Percentiles rank a stretch among this genome's conserved stretches.
Conservation (phyloP, 2,113 vertebrate genomes). For the Sciurus niger region DNA sequence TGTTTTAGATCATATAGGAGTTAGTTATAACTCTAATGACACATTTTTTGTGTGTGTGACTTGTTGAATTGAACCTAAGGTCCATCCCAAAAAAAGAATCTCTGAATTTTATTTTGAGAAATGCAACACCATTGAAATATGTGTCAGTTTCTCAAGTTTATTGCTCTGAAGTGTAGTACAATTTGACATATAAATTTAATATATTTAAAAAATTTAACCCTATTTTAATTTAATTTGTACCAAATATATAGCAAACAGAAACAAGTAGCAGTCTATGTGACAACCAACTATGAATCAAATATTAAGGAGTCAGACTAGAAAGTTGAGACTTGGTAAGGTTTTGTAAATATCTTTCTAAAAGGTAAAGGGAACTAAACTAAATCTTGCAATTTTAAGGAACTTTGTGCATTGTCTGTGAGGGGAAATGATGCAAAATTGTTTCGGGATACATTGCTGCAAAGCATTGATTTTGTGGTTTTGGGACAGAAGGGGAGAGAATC, state of each 20-base stretch:
- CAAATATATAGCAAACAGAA: slow-evolving; percentile 55
- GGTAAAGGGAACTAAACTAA: slow-evolving; percentile 69
- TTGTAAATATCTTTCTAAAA: slow-evolving; percentile 4
- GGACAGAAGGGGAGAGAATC: slow-evolving; percentile 64
- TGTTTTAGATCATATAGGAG: slow-evolving; percentile 56
- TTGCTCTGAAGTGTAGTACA: slow-evolving; percentile 24
- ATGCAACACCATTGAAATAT: slow-evolving; percentile 30
- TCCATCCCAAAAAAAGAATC: slow-evolving; percentile 43
- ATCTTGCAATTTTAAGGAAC: slow-evolving; percentile 74
- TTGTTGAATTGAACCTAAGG: slow-evolving; percentile 66
- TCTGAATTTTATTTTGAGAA: slow-evolving; percentile 54
- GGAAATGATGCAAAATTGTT: slow-evolving; percentile 80
- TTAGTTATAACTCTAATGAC: slow-evolving; percentile 40
- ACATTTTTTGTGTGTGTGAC: slow-evolving; percentile 6
- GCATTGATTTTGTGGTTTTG: slow-evolving; percentile 83
- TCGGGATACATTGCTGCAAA: slow-evolving; percentile 75
- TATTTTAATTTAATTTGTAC: slow-evolving; percentile 53
- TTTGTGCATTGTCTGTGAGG: slow-evolving; percentile 42
- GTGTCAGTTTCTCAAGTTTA: neutral
- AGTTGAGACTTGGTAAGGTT: slow-evolving; percentile 59
- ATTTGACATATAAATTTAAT: slow-evolving; percentile 46
- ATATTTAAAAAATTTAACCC: neutral
- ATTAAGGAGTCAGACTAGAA: slow-evolving; percentile 16
- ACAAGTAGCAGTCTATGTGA: neutral
- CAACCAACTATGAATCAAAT: slow-evolving; percentile 21